Conservation (phyloP, 2,888 invertebrate genomes). For the Petrophora chlorosata region DNA sequence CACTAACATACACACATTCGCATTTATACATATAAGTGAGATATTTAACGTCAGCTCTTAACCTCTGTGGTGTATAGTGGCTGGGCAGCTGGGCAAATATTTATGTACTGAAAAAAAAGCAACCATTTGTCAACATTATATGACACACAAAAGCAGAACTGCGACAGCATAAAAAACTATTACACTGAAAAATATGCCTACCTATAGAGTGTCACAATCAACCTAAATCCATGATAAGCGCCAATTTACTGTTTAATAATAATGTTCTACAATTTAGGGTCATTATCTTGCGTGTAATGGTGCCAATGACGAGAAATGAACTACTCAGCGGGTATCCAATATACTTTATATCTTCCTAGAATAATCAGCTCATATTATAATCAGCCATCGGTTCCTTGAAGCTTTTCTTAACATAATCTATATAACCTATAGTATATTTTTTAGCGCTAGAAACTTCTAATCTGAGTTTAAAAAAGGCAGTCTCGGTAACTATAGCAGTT, state of each 20-base stretch:
- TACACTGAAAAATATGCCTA: not conserved
- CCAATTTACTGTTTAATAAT: constrained; percentile 36
- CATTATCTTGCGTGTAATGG: constrained; percentile 49
- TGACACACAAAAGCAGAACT: too few species aligned
- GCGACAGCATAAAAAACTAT: too few species aligned
- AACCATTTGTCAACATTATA: too few species aligned
- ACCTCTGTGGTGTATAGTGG: too few species aligned
- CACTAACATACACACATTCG: too few species aligned
- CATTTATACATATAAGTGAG: too few species aligned
- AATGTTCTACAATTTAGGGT: constrained; percentile 54
- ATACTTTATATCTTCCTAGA: constrained; percentile 18
- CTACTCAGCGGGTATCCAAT: constrained; percentile 17
- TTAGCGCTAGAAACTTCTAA: not conserved
- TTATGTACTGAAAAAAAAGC: too few species aligned
- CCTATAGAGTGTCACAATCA: constrained; percentile 39
- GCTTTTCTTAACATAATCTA: constrained; percentile 3
- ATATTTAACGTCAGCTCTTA: too few species aligned
- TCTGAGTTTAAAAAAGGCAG: constrained; percentile 1
- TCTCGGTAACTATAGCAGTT: constrained; percentile 6
- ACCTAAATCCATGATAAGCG: constrained; percentile 44
- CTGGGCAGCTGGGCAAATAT: too few species aligned
- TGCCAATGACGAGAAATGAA: constrained; percentile 37
- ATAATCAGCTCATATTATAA: constrained; percentile 20
- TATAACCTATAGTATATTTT: not conserved
- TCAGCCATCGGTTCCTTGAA: constrained; percentile 8